A percentile compares a stretch with the other conserved stretches of the same genome.
phyloP scores from a whole-genome alignment of 2,888 invertebrate species.

The Leptinotarsa rubiginosa region DNA sequence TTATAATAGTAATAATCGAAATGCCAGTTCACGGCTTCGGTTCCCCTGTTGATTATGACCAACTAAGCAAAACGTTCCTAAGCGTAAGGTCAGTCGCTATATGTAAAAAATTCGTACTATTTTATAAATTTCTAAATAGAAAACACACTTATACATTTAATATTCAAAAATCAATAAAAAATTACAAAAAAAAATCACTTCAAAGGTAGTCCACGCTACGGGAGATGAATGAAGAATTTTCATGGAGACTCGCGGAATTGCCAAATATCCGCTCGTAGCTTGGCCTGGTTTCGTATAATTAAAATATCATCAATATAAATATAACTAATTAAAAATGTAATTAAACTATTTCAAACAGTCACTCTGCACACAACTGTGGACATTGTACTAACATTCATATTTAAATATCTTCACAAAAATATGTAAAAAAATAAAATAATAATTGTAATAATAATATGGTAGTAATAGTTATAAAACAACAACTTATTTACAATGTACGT shows the following conservation, averaged over 20 bases:
- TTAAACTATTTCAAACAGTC: slow-evolving; percentile 66
- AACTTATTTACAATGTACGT: slow-evolving; percentile 66
- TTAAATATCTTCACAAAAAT: slow-evolving; percentile 69
- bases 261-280: not conserved
- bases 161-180: slow-evolving; percentile 65
- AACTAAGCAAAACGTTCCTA: slow-evolving; percentile 58
- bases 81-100: slow-evolving; percentile 61
- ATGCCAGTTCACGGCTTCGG: slow-evolving; percentile 52
- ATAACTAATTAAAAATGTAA: slow-evolving; percentile 65
- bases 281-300: slow-evolving; percentile 59
- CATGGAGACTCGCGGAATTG: not conserved
- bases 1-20: slow-evolving; percentile 50
- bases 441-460: slow-evolving; percentile 66
- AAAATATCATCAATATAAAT: slow-evolving; percentile 67
- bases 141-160: slow-evolving; percentile 67
- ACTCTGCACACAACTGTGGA: slow-evolving; percentile 65
- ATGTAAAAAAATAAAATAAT: slow-evolving; percentile 69
- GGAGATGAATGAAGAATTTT: slow-evolving; percentile 13
- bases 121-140: slow-evolving; percentile 67
- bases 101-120: slow-evolving; percentile 62
- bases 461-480: slow-evolving; percentile 68
- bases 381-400: slow-evolving; percentile 68
- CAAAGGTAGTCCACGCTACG: slow-evolving; percentile 50
- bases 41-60: slow-evolving; percentile 56
- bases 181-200: slow-evolving; percentile 63